These are phyloP conservation scores for Acronicta psi DNA, from an alignment of 2,888 invertebrate species.

Conservation along the genomic window DNA sequence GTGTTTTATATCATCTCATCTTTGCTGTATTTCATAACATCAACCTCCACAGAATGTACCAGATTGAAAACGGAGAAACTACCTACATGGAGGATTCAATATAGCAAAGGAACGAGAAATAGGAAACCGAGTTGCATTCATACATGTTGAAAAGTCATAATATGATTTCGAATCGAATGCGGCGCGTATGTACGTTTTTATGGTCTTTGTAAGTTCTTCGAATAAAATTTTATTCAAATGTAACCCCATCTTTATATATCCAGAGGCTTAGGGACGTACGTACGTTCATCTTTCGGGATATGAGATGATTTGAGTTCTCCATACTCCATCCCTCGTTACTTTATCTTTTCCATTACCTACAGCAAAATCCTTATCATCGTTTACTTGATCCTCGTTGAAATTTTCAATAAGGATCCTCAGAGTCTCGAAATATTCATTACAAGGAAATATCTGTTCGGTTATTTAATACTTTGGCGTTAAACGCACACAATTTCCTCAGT, in stretches of 20 bases:
- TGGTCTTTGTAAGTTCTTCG: slow-evolving; percentile 70
- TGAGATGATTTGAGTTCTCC: slow-evolving; percentile 54
- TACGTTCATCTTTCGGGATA: slow-evolving; percentile 58
- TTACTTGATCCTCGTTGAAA: slow-evolving; percentile 38
- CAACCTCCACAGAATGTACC: slow-evolving; percentile 69
- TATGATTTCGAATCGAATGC: slow-evolving; percentile 83
- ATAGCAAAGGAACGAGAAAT: slow-evolving; percentile 78
- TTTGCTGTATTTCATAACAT: slow-evolving; percentile 76
- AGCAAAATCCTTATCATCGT: slow-evolving; percentile 47
- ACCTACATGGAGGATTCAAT: slow-evolving; percentile 79
- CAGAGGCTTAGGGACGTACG: slow-evolving; percentile 58
- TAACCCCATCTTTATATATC: slow-evolving; percentile 59
- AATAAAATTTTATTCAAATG: slow-evolving; percentile 76
- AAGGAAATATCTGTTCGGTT: slow-evolving; percentile 44
- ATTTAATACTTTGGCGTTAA: slow-evolving; percentile 51
- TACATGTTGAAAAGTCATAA: slow-evolving; percentile 84
- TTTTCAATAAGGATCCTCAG: slow-evolving; percentile 43
- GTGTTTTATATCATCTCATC: slow-evolving; percentile 82
- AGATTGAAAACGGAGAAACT: slow-evolving; percentile 83
- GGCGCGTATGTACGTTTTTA: slow-evolving; percentile 76
- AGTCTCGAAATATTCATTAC: slow-evolving; percentile 51
- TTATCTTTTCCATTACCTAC: slow-evolving; percentile 50
- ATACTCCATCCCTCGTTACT: slow-evolving; percentile 40
- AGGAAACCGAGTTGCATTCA: slow-evolving; percentile 80
- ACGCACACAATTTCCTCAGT: slow-evolving; percentile 55